Evolutionary conservation across 2,797 vertebrate species (phyloP).

Genomic region (Iguana delicatissima): DNA sequence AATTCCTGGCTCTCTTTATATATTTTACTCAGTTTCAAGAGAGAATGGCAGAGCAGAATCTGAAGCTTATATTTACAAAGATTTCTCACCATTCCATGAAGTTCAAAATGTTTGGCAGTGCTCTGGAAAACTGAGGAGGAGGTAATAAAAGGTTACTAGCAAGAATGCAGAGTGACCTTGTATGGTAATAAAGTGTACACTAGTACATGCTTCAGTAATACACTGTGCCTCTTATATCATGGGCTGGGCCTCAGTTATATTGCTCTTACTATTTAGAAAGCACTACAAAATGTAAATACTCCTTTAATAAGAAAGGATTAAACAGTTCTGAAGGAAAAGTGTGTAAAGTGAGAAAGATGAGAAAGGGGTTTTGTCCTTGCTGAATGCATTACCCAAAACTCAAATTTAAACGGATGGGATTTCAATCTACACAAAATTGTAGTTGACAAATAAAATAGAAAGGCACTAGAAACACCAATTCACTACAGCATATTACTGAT

Average conservation of each 20-base stretch:
- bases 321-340: slow-evolving; percentile 60
- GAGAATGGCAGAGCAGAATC: slow-evolving; percentile 66
- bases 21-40: slow-evolving; percentile 49
- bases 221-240: slow-evolving; percentile 56
- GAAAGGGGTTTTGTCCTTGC: slow-evolving; percentile 45
- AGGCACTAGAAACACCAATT: background rate
- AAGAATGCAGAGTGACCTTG: slow-evolving; percentile 85
- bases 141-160: slow-evolving; percentile 82
- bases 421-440: slow-evolving; percentile 49
- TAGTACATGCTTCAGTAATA: slow-evolving; percentile 60
- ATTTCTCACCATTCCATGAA: slow-evolving; percentile 79
- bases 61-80: slow-evolving; percentile 74
- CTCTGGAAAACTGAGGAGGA: slow-evolving; percentile 76
- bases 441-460: slow-evolving; percentile 46
- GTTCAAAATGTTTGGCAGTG: slow-evolving; percentile 79
- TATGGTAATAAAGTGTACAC: slow-evolving; percentile 82
- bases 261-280: slow-evolving; percentile 48
- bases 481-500: background rate
- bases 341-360: slow-evolving; percentile 45
- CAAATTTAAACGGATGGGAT: slow-evolving; percentile 46
- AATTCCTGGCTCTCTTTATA: slow-evolving; percentile 45
- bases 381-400: slow-evolving; percentile 55
- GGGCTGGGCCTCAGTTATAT: slow-evolving; percentile 41
- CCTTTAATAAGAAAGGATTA: slow-evolving; percentile 56
- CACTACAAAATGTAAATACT: slow-evolving; percentile 60